Percentiles rank a stretch among this genome's conserved stretches.
These are phyloP conservation scores for Atopsyche davidsoni DNA, from an alignment of 1,140 invertebrate species.

Conservation along the genomic window DNA sequence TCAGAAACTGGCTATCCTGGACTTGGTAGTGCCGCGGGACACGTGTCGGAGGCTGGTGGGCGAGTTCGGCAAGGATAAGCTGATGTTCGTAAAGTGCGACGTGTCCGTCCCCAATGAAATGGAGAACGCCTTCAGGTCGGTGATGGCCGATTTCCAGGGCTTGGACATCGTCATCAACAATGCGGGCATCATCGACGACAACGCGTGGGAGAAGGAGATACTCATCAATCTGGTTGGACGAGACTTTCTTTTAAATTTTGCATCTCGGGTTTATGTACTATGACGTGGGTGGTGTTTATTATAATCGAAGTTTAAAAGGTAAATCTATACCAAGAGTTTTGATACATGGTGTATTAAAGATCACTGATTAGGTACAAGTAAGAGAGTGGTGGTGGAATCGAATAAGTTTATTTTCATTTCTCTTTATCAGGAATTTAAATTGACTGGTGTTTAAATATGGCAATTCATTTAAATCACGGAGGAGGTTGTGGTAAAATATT, in stretches of 20 bases:
- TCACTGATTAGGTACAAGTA: too few relatives aligned
- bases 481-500: too few relatives aligned
- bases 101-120: slow-evolving; percentile 58
- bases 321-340: too few relatives aligned
- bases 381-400: too few relatives aligned
- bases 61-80: slow-evolving; percentile 31
- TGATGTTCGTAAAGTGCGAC: slow-evolving; percentile 54
- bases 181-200: slow-evolving; percentile 46
- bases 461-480: too few relatives aligned
- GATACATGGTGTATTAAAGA: too few relatives aligned
- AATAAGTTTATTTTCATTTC: too few relatives aligned
- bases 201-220: slow-evolving; percentile 38
- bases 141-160: slow-evolving; percentile 49
- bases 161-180: slow-evolving; percentile 63
- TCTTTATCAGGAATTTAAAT: background rate
- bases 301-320: too few relatives aligned
- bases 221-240: slow-evolving; percentile 43
- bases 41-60: slow-evolving; percentile 29
- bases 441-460: background rate
- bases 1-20: slow-evolving; percentile 37
- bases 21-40: slow-evolving; percentile 33
- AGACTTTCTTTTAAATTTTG: too few relatives aligned
- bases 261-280: too few relatives aligned
- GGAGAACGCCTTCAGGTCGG: slow-evolving; percentile 53
- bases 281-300: too few relatives aligned